phyloP scores from a whole-genome alignment of 2,888 invertebrate species.

The Clanis bilineata region DNA sequence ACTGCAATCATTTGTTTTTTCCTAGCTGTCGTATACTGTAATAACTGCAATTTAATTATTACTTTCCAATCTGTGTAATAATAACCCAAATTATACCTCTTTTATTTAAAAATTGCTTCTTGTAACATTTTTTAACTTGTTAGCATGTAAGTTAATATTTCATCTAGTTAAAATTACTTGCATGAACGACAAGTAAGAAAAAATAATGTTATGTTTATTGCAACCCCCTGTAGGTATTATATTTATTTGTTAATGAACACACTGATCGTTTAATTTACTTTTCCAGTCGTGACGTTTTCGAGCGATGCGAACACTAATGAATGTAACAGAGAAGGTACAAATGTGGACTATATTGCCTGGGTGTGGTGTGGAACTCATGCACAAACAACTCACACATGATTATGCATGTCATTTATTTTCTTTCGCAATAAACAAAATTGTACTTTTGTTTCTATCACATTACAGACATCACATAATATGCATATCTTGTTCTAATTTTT shows the following conservation, averaged over 20 bases:
- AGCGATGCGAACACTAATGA: constrained; percentile 62
- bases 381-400: constrained; percentile 10
- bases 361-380: constrained; percentile 5
- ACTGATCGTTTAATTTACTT: constrained; percentile 44
- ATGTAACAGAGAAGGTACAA: constrained; percentile 63
- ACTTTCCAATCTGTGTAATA: too few relatives aligned
- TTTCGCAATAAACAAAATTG: not conserved
- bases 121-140: too few relatives aligned
- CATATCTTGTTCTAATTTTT: not conserved
- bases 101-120: too few relatives aligned
- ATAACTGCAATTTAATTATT: too few relatives aligned
- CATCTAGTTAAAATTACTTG: too few relatives aligned
- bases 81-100: too few relatives aligned
- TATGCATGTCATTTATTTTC: not conserved
- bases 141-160: too few relatives aligned
- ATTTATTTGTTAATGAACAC: constrained; percentile 17
- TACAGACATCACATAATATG: not conserved
- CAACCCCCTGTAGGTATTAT: constrained; percentile 33
- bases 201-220: constrained; percentile 20
- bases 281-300: constrained; percentile 77
- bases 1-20: too few relatives aligned
- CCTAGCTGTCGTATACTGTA: too few relatives aligned
- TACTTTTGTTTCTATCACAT: not conserved
- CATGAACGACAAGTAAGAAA: too few relatives aligned
- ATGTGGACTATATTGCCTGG: constrained; percentile 15